These are phyloP conservation scores for Dicentrarchus labrax DNA, from an alignment of 2,113 vertebrate genomes.

Conservation along the genomic window DNA sequence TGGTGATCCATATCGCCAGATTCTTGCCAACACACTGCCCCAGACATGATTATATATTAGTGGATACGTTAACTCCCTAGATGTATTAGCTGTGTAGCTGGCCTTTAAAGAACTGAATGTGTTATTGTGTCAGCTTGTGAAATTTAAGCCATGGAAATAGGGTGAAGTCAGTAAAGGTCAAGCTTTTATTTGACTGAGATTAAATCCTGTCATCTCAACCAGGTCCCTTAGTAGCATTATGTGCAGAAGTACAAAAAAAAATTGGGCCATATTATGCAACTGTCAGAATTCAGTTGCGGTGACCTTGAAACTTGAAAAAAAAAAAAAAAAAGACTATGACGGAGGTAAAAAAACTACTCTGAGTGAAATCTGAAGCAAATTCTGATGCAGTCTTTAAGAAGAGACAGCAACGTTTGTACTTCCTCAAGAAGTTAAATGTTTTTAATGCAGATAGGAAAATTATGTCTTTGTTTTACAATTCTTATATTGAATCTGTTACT, in stretches of 20 bases:
- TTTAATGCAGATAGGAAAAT: too few species aligned
- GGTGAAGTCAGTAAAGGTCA: conserved; percentile 44
- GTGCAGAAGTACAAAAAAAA: conserved; percentile 26
- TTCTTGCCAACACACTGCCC: too few species aligned
- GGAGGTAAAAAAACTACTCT: neutral
- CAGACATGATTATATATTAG: neutral
- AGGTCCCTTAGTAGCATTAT: conserved; percentile 35
- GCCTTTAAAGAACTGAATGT: conserved; percentile 10
- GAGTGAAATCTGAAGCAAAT: too few species aligned
- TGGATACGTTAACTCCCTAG: neutral
- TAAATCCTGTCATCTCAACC: conserved; percentile 54
- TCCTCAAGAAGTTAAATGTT: too few species aligned
- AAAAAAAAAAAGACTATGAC: neutral
- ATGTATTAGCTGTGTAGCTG: neutral
- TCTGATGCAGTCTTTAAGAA: too few species aligned
- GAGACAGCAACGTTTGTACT: too few species aligned
- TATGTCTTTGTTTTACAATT: too few species aligned
- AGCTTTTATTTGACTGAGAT: conserved; percentile 58
- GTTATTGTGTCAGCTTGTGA: conserved; percentile 31
- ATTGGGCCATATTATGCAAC: conserved; percentile 49
- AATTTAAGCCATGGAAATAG: conserved; percentile 56
- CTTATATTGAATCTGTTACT: too few species aligned
- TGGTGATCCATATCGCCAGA: too few species aligned
- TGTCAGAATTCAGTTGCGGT: conserved; percentile 3
- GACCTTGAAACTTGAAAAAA: conserved; percentile 26